Conservation (phyloP, 2,797 vertebrate species). For the Onychomys arenicola region DNA sequence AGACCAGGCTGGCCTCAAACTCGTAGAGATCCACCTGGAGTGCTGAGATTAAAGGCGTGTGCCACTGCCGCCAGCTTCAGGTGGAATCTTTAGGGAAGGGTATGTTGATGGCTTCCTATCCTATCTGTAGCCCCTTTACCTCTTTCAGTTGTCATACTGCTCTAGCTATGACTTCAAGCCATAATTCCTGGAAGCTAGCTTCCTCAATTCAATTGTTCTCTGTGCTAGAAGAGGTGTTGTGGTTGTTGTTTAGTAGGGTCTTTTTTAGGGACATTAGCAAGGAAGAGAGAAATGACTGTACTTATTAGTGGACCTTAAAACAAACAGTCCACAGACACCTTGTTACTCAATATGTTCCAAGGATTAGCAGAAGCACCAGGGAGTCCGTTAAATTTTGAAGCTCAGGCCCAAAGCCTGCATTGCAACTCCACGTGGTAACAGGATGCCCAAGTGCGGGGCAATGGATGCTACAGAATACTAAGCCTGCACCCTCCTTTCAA, state of each 20-base stretch:
- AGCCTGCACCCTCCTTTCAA: neutral
- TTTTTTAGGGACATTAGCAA: constrained; percentile 42
- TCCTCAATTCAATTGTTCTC: constrained; percentile 51
- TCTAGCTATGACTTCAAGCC: neutral
- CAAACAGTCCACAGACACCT: neutral
- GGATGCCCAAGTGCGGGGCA: neutral
- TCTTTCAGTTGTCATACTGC: neutral
- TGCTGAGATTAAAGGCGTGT: too few species aligned
- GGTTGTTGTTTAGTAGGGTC: neutral
- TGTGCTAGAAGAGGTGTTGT: constrained; percentile 12
- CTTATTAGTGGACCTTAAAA: constrained; percentile 42
- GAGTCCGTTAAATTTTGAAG: neutral
- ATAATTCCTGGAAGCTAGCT: constrained; percentile 9
- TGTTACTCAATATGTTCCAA: neutral
- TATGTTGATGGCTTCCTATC: too few species aligned
- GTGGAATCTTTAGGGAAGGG: neutral
- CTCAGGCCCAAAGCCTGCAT: neutral
- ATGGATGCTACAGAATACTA: neutral
- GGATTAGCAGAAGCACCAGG: neutral
- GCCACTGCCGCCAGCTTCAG: neutral
- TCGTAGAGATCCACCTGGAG: too few species aligned
- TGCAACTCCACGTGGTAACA: neutral
- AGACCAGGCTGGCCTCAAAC: too few species aligned
- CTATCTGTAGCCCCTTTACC: too few species aligned
- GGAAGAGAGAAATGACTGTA: constrained; percentile 33